Evolutionary conservation across 2,113 vertebrate species (phyloP), one percentile per base, ranked within the genome.

Genomic region (Labeo rohita): DNA sequence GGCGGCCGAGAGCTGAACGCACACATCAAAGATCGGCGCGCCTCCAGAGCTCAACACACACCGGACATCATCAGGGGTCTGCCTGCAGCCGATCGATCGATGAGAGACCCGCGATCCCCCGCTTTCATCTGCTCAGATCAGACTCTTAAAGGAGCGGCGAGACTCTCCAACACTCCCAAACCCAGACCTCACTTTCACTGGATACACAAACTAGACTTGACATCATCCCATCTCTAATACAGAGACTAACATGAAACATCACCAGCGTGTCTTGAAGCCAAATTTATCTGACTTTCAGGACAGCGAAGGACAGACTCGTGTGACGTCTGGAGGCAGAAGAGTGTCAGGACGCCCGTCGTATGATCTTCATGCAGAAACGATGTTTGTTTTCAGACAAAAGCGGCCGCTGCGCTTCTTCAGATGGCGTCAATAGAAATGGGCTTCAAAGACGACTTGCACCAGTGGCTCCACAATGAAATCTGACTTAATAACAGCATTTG

Each of bases 31-130:
- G 36, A 59, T 59, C 56, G 21, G 56, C 56, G 2, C 7, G 56
- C 21, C 73, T 47, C 61, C 12, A 59, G 72, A 45, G 54, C 85
- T 34, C 36, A 15, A 85, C 84, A 85, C 56, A 85, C 61, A 78
- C 59, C 54, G 59, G 28, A 45, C 74, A 84, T 84, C 75, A 73
- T 59, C 54, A 84, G 61, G 39, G 21, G 11, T 74, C 61, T 28
- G 16, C 68, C 66, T 84, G 68, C 52, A 84, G 74, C 59, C 16
- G 54, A 59, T 8, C 56, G 36, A 74, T 74, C 85, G 4, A 63
- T 86, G n/a, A 73, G 9, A 59, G 49, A 78, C 43, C 7, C 65
- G 36, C 54, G 18, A 77, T 66, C 76, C 80, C 68, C 7, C 15
- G 75, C 77, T 75, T 56, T 74, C 66, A 34, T 50, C 21, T 21